Evolutionary conservation across 2,797 vertebrate species (phyloP).

Genomic region (Microchirus variegatus): DNA sequence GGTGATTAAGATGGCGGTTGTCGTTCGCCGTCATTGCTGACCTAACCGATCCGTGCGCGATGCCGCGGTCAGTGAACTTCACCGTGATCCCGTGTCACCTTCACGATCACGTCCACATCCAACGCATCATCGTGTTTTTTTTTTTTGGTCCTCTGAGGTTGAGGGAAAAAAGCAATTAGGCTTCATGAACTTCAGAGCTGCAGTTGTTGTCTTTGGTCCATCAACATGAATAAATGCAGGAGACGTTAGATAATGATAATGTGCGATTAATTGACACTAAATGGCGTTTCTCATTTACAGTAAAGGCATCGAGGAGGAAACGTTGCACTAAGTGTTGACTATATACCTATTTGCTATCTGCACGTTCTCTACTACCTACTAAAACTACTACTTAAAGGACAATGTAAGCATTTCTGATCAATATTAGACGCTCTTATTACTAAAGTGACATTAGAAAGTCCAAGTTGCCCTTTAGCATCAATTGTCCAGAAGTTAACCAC

Average conservation of each 20-base stretch:
- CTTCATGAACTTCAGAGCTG: constrained; percentile 5
- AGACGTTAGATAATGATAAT: constrained; percentile 23
- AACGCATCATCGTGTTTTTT: not conserved
- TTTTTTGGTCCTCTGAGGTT: constrained; percentile 1
- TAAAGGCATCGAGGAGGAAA: not conserved
- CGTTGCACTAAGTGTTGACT: not conserved
- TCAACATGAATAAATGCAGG: not conserved
- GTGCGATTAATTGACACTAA: constrained; percentile 48
- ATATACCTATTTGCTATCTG: no score
- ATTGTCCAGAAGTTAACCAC: no score
- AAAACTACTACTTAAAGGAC: no score
- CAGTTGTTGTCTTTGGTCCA: constrained; percentile 2
- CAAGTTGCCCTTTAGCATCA: no score
- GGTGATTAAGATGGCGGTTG: constrained; percentile 48
- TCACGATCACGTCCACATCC: not conserved
- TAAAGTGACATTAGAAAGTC: no score
- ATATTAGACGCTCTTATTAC: no score
- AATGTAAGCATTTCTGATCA: no score
- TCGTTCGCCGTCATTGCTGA: constrained; percentile 31
- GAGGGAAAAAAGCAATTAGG: constrained; percentile 19
- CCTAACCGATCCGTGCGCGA: constrained; percentile 11
- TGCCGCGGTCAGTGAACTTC: constrained; percentile 1
- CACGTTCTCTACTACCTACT: no score
- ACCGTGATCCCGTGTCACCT: constrained; percentile 3
- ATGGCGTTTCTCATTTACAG: constrained; percentile 30